Conservation (phyloP, 2,797 vertebrate genomes). For the Pristis pectinata region DNA sequence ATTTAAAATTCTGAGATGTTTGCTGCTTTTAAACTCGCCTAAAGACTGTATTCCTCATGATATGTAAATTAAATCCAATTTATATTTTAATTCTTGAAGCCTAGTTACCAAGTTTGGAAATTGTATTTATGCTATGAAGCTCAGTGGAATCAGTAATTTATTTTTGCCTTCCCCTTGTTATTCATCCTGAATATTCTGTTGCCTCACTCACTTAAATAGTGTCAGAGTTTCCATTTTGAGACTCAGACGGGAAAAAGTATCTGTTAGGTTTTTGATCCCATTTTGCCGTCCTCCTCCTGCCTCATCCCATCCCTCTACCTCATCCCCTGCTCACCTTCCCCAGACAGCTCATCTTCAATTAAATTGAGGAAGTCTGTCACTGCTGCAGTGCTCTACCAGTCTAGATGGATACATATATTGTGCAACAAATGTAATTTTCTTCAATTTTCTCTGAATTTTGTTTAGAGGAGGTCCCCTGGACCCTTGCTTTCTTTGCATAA, state of each 20-base stretch:
- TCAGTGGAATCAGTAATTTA: neutral
- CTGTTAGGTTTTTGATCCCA: neutral
- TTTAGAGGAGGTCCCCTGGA: neutral
- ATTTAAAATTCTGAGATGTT: neutral
- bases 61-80: neutral
- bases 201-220: no score
- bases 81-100: constrained; percentile 15
- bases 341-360: no score
- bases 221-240: neutral
- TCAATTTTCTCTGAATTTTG: neutral
- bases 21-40: neutral
- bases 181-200: neutral
- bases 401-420: neutral
- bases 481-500: neutral
- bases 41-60: neutral
- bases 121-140: neutral
- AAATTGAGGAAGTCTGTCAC: neutral
- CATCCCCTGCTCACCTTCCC: no score
- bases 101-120: neutral
- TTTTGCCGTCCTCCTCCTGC: neutral
- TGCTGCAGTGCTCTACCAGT: neutral
- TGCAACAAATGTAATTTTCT: neutral
- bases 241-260: neutral
- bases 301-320: neutral
- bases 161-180: neutral